Evolutionary conservation across 2,797 vertebrate species (phyloP), one percentile per base, ranked within the genome.

Genomic region (Heliangelus exortis): DNA sequence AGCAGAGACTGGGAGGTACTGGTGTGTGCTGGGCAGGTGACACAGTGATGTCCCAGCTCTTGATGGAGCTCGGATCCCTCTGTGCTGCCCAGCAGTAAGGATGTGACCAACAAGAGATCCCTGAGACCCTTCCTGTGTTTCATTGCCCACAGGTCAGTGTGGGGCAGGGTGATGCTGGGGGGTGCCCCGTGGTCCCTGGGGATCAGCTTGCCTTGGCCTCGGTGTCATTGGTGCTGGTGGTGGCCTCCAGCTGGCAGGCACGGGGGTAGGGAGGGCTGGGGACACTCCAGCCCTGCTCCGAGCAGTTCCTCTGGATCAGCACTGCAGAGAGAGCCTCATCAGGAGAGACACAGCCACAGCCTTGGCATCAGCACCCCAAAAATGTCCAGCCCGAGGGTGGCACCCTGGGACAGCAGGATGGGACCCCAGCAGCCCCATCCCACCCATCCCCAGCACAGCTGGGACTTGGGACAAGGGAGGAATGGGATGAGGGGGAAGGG

Each of bases 221-320:
- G 0, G 96, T 87, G 76, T 97, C 91, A 0, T 89, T 95, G 16
- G 0, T 80, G 66, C 85, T 91, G 53, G 82, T 43, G 1, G 84
- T 58, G 28, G 69, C 41, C 58, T 96, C 96, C 85, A 97, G 90
- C 92, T 89, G 58, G 4, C 98, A 98, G 89, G 71, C 95, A 0
- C 57, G 80, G 75, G 96, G 68, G 90, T 98, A 98, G 11, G 97
- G 91, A 9, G 96, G 89, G 39, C 66, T 97, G 36, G 92, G 90
- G 9, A 45, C 2, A 51, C 94, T 97, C 98, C 98, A 98, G 10
- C 97, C 98, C 2, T 26, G 7, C 51, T 41, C 71, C 0, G 97
- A 97, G 87, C 97, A 98, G 62, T 94, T 98, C 86, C 97, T 96
- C 55, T 4, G n/a, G 91, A 98, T 96, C 43, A 96, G 48, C 14